phyloP scores from a whole-genome alignment of 2,113 vertebrate species.

The Channa maculata region DNA sequence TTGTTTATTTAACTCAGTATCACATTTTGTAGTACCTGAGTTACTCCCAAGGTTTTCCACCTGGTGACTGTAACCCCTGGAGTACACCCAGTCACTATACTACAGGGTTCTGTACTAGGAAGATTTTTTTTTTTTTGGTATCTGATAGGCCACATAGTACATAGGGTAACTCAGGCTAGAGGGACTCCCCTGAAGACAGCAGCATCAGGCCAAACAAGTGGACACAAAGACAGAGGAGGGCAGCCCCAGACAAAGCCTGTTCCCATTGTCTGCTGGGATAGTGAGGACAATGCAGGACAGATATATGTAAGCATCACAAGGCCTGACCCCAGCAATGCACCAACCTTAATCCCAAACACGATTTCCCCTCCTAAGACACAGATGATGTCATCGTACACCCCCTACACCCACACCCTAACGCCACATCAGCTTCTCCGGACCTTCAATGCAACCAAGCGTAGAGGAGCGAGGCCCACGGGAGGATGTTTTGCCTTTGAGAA shows the following conservation, averaged over 20 bases:
- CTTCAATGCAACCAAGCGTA: constrained; percentile 45
- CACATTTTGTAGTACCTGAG: no score
- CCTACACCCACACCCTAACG: constrained; percentile 6
- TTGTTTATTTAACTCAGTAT: no score
- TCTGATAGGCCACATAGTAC: constrained; percentile 32
- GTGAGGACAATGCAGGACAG: constrained; percentile 65
- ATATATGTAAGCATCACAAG: constrained; percentile 58
- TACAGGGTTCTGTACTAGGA: constrained; percentile 6
- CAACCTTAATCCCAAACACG: constrained; percentile 69
- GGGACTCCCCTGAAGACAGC: constrained; percentile 42
- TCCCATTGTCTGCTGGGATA: constrained; percentile 71
- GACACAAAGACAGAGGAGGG: constrained; percentile 60
- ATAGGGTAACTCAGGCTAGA: constrained; percentile 28
- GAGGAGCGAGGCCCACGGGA: constrained; percentile 49
- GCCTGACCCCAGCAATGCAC: constrained; percentile 64
- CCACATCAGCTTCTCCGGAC: constrained; percentile 50
- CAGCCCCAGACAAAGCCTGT: constrained; percentile 54
- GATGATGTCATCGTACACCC: constrained; percentile 75
- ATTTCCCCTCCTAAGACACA: constrained; percentile 58
- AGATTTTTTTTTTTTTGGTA: constrained; percentile 1
- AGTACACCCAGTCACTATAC: neutral
- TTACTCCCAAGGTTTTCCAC: no score
- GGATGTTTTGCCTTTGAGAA: constrained; percentile 57
- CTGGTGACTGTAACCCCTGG: no score
- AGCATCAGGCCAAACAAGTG: constrained; percentile 59